These are phyloP conservation scores for Mechanitis messenoides DNA, from an alignment of 2,888 invertebrate species.

Conservation along the genomic window DNA sequence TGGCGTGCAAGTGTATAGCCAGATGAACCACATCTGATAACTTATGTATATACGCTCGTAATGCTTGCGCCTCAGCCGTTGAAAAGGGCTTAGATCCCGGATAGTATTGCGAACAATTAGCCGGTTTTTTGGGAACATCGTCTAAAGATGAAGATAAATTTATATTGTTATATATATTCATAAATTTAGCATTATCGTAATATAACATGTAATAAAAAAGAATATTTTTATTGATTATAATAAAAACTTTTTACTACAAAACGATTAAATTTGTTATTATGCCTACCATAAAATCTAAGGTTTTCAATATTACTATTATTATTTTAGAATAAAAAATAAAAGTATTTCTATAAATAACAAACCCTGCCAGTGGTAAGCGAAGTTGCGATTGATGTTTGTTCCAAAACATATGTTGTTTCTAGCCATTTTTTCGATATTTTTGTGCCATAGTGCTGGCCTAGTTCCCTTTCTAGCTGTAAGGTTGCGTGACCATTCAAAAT, in stretches of 20 bases:
- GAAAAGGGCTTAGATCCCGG: constrained; percentile 64
- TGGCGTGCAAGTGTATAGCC: constrained; percentile 63
- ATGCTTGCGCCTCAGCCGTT: constrained; percentile 54
- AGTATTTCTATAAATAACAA: constrained; percentile 10
- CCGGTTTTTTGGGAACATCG: constrained; percentile 57
- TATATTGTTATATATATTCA: constrained; percentile 2
- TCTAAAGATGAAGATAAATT: constrained; percentile 39
- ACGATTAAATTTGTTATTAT: too few relatives aligned
- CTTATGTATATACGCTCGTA: constrained; percentile 53
- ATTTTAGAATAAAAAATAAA: too few relatives aligned
- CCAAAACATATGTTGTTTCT: constrained; percentile 49
- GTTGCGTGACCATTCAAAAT: constrained; percentile 50
- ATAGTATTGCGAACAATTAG: constrained; percentile 58
- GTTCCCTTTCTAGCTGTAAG: constrained; percentile 39
- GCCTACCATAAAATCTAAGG: too few relatives aligned
- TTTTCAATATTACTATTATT: too few relatives aligned
- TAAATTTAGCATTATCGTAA: constrained; percentile 2
- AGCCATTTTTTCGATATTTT: constrained; percentile 51
- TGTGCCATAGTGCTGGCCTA: constrained; percentile 57
- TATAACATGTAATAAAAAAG: too few relatives aligned
- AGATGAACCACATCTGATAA: constrained; percentile 49
- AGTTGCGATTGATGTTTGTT: constrained; percentile 66
- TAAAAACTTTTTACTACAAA: too few relatives aligned
- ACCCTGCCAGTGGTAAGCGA: constrained; percentile 73
- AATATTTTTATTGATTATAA: too few relatives aligned